Base-by-base conservation (phyloP, 2,797 vertebrate species). In the Aplochiton taeniatus region DNA sequence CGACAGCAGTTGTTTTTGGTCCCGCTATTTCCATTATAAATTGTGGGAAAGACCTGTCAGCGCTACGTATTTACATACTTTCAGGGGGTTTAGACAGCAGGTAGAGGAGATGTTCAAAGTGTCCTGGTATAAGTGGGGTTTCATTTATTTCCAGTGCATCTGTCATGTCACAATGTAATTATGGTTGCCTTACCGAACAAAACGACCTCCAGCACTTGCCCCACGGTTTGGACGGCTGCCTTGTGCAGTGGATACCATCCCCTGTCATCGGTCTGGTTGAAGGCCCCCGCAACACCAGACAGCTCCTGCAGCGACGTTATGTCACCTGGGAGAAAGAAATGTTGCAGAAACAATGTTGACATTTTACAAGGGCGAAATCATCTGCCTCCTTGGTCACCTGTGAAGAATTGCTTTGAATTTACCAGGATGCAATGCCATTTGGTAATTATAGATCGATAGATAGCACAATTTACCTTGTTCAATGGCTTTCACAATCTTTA, bases 191-290 rank as follows among this genome's bases (percentile, higher is more conserved):
- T 89, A 95, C 93, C 93, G 63, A 93, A 91, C 77, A 95, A 85
- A 65, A 95, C 83, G 18, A 83, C 82, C 86, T 96, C 94, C 80
- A 94, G 85, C 76, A 96, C 90, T 74, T 88, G 88, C 18, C 77
- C 85, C 79, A 91, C 60, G 58, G 94, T 90, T 46, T 89, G 85
- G 58, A 90, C 79, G 4, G 83, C 92, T 64, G 93, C 92, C 57
- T 91, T 76, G 42, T 95, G 94, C 58, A 97, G 70, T 10, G 93
- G 94, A 81, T 92, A 94, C 91, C 93, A 94, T 4, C 93, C 92
- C 13, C 71, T 84, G 50, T 90, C 90, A 74, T 96, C 93, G 72
- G 89, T 87, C 89, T 94, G 91, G 77, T 90, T 90, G 81, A 96
- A 91, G 51, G 91, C 87, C 61, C 83, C 89, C 58, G 89, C 92